Evolutionary conservation across 2,113 vertebrate species (phyloP).

Genomic region (Ochotona curzoniae): DNA sequence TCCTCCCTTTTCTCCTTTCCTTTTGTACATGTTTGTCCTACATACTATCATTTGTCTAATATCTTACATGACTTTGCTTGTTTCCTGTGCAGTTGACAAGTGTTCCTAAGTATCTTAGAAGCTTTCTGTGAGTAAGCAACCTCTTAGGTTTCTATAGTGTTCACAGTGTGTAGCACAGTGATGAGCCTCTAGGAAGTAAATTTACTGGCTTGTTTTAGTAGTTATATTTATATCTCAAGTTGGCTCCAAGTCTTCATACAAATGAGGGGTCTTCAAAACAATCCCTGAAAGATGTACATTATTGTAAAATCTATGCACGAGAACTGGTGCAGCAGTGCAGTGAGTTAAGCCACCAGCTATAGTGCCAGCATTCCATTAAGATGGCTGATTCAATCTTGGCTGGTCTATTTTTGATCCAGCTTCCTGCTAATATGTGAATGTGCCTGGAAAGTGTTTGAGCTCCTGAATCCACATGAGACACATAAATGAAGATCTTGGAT

Average conservation of each 20-base stretch:
- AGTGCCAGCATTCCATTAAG: too few relatives aligned
- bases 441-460: too few relatives aligned
- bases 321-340: too few relatives aligned
- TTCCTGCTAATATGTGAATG: too few relatives aligned
- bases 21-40: not conserved
- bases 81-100: not conserved
- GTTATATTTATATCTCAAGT: conserved; percentile 5
- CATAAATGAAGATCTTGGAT: too few relatives aligned
- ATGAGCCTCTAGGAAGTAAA: not conserved
- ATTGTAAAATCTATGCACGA: too few relatives aligned
- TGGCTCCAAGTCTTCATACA: not conserved
- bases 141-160: not conserved
- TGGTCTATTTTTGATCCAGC: too few relatives aligned
- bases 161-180: not conserved
- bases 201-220: conserved; percentile 40
- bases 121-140: not conserved
- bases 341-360: too few relatives aligned
- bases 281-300: too few relatives aligned
- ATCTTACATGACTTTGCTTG: not conserved
- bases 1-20: not conserved
- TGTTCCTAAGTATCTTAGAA: not conserved
- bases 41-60: not conserved
- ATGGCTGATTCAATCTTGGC: too few relatives aligned
- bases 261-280: too few relatives aligned
- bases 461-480: too few relatives aligned